phyloP scores from a whole-genome alignment of 2,797 vertebrate species.

The Borostomias antarcticus region DNA sequence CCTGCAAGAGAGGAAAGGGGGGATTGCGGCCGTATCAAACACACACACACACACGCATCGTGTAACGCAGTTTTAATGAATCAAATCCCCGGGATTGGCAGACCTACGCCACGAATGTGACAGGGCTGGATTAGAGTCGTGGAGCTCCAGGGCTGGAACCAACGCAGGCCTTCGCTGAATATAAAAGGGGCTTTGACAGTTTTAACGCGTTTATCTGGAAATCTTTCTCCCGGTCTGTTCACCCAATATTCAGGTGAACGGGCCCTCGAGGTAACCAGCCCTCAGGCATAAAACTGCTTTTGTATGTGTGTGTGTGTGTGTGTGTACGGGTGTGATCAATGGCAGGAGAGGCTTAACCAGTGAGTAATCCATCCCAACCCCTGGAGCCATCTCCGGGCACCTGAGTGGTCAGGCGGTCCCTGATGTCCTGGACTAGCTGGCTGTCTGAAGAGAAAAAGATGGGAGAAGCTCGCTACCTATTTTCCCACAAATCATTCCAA shows the following conservation, averaged over 20 bases:
- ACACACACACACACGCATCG: no score
- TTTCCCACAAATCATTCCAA: slow-evolving; percentile 1
- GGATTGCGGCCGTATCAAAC: background rate
- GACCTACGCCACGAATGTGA: background rate
- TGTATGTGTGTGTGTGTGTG: no score
- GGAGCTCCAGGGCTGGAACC: background rate
- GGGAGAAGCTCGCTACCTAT: background rate
- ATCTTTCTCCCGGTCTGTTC: background rate
- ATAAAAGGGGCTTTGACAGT: background rate
- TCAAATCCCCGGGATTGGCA: background rate
- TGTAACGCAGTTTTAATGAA: background rate
- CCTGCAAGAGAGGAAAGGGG: background rate
- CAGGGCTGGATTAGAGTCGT: background rate
- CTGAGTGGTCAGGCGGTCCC: background rate
- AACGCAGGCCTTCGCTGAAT: background rate
- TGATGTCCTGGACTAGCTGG: background rate
- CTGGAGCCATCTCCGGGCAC: background rate
- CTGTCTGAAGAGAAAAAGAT: background rate
- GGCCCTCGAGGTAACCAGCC: slow-evolving; percentile 2
- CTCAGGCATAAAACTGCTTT: slow-evolving; percentile 3
- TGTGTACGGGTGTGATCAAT: no score
- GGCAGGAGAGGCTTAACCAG: background rate
- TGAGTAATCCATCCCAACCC: background rate
- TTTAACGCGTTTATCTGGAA: background rate
- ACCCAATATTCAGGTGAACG: background rate